Percentiles rank a stretch among this genome's conserved stretches.
phyloP scores from a whole-genome alignment of 2,113 vertebrate genomes.

The Toxotes jaculatrix region DNA sequence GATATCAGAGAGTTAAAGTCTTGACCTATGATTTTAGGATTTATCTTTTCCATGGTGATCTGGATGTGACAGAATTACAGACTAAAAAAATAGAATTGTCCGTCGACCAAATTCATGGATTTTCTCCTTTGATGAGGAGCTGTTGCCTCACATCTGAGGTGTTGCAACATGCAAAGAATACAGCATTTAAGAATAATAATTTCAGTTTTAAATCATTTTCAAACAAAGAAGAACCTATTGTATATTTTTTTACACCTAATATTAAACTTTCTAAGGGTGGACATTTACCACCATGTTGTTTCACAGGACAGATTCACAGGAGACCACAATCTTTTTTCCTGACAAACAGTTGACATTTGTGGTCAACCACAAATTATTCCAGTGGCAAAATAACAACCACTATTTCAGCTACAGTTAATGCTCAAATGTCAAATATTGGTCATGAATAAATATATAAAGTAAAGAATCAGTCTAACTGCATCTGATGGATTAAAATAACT shows the following conservation, averaged over 20 bases:
- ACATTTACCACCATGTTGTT: slow-evolving; percentile 23
- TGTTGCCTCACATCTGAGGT: neutral
- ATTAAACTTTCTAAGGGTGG: neutral
- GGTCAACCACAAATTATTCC: neutral
- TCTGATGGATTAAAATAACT: neutral
- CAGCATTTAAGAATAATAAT: slow-evolving; percentile 2
- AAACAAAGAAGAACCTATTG: neutral
- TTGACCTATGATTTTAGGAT: neutral
- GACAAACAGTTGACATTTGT: slow-evolving; percentile 7
- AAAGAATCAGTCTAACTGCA: neutral
- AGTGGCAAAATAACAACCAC: neutral
- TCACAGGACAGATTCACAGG: slow-evolving; percentile 1
- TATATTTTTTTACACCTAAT: neutral
- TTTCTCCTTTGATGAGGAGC: neutral
- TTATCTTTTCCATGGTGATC: neutral
- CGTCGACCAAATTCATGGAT: neutral
- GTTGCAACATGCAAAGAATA: neutral
- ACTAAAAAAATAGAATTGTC: neutral
- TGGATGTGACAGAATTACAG: neutral
- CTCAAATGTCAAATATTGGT: neutral
- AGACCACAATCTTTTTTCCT: neutral
- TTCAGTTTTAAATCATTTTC: neutral
- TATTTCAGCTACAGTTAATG: neutral
- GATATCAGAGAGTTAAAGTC: neutral
- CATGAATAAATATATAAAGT: neutral